phyloP scores from a whole-genome alignment of 1,140 invertebrate species.

The Lepidurus arcticus region DNA sequence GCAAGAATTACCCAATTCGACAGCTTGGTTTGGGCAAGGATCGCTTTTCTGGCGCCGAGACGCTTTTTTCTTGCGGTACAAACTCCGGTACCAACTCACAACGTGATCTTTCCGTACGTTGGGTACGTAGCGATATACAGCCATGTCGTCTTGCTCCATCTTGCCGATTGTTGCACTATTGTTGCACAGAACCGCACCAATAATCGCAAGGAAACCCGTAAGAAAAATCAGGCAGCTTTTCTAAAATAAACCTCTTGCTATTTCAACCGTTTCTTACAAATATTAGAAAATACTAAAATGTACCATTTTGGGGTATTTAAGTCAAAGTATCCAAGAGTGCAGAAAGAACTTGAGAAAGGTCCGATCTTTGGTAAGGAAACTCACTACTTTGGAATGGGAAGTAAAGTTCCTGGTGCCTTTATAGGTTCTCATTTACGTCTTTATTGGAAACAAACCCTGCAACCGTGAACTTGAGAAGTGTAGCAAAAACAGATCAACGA shows the following conservation, averaged over 20 bases:
- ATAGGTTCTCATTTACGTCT: not conserved
- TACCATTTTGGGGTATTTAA: no score
- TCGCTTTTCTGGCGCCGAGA: slow-evolving; percentile 1
- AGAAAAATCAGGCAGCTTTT: not conserved
- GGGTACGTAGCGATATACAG: not conserved
- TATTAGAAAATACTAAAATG: no score
- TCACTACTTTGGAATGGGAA: not conserved
- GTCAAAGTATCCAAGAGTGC: no score
- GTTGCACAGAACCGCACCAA: not conserved
- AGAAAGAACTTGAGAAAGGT: no score
- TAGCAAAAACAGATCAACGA: not conserved
- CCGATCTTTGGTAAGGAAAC: no score
- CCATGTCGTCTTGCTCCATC: not conserved
- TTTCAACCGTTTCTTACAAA: no score
- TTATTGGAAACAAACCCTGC: not conserved
- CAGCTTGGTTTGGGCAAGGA: not conserved
- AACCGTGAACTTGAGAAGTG: not conserved
- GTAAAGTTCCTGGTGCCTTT: not conserved
- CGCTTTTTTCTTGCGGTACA: slow-evolving; percentile 1
- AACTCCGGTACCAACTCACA: not conserved
- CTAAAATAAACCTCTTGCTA: not conserved
- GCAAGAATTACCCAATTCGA: not conserved
- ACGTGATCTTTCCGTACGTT: not conserved
- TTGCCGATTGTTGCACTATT: not conserved
- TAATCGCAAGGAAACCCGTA: not conserved